Evolutionary conservation across 2,113 vertebrate genomes (phyloP).

Genomic region (Chaetorhynchus papuensis): DNA sequence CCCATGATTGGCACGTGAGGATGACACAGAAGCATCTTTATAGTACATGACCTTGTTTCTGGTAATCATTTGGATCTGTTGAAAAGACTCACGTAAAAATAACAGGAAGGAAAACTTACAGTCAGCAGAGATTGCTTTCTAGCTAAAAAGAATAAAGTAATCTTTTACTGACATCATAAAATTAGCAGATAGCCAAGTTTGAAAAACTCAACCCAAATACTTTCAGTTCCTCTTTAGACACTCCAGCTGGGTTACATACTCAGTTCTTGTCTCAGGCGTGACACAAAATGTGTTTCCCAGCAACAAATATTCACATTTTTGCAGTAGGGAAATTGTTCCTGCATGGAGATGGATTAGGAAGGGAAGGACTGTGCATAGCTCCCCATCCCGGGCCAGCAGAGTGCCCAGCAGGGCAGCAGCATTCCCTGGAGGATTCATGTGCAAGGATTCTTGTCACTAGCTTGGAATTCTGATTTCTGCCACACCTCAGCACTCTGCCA

Average conservation of each 20-base stretch:
- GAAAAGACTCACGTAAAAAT: not conserved
- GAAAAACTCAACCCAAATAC: not conserved
- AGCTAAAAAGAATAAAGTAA: not conserved
- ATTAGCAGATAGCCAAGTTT: not conserved
- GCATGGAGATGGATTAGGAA: not conserved
- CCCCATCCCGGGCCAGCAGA: not conserved
- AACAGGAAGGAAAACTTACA: not conserved
- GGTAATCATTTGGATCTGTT: not conserved
- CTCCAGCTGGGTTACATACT: not conserved
- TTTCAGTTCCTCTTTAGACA: not conserved
- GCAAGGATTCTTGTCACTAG: not conserved
- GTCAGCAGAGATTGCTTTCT: not conserved
- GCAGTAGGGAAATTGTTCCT: not conserved
- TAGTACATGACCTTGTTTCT: not conserved
- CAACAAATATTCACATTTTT: not conserved
- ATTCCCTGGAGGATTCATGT: not conserved
- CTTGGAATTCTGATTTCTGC: not conserved
- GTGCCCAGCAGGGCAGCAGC: not conserved
- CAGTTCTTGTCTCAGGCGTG: rapidly evolving
- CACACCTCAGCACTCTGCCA: not conserved
- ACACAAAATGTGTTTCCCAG: not conserved
- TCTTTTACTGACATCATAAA: not conserved
- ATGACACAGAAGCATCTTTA: not conserved
- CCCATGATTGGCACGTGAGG: rapidly evolving
- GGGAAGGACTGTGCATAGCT: not conserved